Conservation (phyloP, 2,113 vertebrate genomes). For the Hiodon tergisus region DNA sequence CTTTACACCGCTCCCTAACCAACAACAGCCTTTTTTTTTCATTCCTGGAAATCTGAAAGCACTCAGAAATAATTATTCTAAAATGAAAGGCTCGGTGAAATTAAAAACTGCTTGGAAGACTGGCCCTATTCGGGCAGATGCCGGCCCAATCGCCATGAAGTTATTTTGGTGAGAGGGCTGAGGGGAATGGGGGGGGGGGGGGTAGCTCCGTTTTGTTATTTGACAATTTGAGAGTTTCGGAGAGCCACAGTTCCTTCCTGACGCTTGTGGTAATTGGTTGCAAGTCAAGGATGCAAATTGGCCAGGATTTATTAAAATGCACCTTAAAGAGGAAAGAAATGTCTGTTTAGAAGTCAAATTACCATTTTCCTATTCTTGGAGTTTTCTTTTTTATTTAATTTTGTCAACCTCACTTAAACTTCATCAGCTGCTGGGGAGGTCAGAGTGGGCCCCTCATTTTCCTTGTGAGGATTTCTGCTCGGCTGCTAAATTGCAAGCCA, state of each 20-base stretch:
- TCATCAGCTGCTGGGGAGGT: constrained; percentile 57
- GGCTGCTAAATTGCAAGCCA: constrained; percentile 58
- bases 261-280: constrained; percentile 56
- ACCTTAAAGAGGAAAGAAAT: constrained; percentile 62
- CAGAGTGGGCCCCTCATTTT: constrained; percentile 59
- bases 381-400: constrained; percentile 47
- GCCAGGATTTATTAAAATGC: constrained; percentile 61
- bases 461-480: constrained; percentile 60
- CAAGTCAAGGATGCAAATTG: constrained; percentile 63
- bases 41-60: constrained; percentile 53
- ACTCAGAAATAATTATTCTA: constrained; percentile 66
- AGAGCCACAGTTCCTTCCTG: constrained; percentile 48
- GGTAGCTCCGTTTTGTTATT: constrained; percentile 40
- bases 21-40: constrained; percentile 44
- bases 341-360: constrained; percentile 63
- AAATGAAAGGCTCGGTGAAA: constrained; percentile 54
- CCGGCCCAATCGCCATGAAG: constrained; percentile 38
- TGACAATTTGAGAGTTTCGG: constrained; percentile 40
- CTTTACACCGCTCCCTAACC: constrained; percentile 27
- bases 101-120: constrained; percentile 49
- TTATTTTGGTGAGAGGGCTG: background rate
- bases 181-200: background rate
- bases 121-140: constrained; percentile 30
- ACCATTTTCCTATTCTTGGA: constrained; percentile 54
- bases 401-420: constrained; percentile 65